Conservation (phyloP, 2,888 invertebrate species). For the Horisme vitalbata region DNA sequence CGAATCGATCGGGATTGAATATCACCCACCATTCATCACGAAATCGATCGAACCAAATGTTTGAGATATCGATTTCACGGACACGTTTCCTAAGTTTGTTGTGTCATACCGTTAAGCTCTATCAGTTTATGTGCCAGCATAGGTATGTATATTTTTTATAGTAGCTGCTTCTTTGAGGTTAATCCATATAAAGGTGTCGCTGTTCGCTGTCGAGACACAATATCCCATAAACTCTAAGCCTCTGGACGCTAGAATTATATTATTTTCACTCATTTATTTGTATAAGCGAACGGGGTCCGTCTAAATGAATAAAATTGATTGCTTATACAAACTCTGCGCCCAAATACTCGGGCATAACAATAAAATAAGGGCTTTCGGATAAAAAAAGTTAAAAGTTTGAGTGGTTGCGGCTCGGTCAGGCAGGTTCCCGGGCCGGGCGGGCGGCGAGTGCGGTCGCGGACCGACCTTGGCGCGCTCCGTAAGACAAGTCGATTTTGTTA, state of each 20-base stretch:
- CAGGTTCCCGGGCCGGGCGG: slow-evolving; percentile 39
- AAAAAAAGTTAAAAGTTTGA: slow-evolving; percentile 63
- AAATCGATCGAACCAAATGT: slow-evolving; percentile 72
- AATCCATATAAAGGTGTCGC: too few relatives aligned
- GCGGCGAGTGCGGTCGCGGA: slow-evolving; percentile 48
- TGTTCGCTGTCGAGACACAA: not conserved
- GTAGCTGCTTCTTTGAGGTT: slow-evolving; percentile 18
- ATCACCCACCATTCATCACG: slow-evolving; percentile 70
- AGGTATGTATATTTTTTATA: slow-evolving; percentile 25
- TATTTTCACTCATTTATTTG: slow-evolving; percentile 73
- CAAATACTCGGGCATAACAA: slow-evolving; percentile 80
- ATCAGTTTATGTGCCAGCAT: slow-evolving; percentile 17
- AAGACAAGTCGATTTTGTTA: slow-evolving; percentile 82
- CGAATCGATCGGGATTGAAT: slow-evolving; percentile 70
- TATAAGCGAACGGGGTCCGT: slow-evolving; percentile 71
- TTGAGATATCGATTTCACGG: slow-evolving; percentile 72
- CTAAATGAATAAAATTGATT: slow-evolving; percentile 83
- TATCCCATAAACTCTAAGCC: slow-evolving; percentile 7
- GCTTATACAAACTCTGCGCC: slow-evolving; percentile 82
- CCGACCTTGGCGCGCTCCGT: slow-evolving; percentile 75
- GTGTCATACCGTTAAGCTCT: slow-evolving; percentile 44
- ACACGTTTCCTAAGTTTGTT: slow-evolving; percentile 49
- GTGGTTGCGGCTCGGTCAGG: slow-evolving; percentile 50
- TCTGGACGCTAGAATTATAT: slow-evolving; percentile 21
- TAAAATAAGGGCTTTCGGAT: slow-evolving; percentile 75